Base-by-base conservation (phyloP, 2,888 invertebrate genomes). In the Microplitis deprimator region DNA sequence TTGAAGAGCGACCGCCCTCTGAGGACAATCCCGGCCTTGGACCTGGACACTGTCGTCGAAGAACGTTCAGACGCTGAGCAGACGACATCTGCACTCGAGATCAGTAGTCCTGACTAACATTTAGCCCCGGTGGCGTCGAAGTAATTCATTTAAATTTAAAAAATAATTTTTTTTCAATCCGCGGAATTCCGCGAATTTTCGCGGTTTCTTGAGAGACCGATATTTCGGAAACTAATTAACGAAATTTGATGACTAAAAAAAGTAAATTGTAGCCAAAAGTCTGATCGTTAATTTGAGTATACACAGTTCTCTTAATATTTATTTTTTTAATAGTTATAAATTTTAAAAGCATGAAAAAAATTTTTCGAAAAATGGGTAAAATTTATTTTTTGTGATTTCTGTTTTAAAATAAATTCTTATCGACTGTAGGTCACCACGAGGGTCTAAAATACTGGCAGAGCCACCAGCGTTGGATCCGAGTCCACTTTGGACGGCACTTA, bases 41-140 rank as follows among this genome's bases (percentile, higher is more conserved):
- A 96, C 87, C 91, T 96, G 82, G 96, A 96, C 88, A 96, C 96
- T 0, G 96, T 96, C 38, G 92, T 96, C 38, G 96, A 96, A 87
- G 96, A 96, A 86, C 92, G 95, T 79, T 96, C 95, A 13, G 96
- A 96, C 87, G 93, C 94, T 5, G 95, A 95, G 87, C 94, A 94
- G 86, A 94, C 88, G 79, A 88, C 89, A 1, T 50, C 50, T 13
- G 89, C 86, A 10, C 78, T 89, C 16, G 89, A 89, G 78, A 83
- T 89, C 64, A 89, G 89, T 74, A 89, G 88, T 81, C 89, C 89
- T 5, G 89, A 89, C 82, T 89, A 89, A 84, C 89, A 89, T 86
- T 86, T 86, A 83, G 86, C 83, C 79, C 83, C 86, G 88, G 89
- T 86, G 82, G 86, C 88, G 80, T 85, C 87, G 6, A 88, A 88